Percentiles rank a stretch among this genome's conserved stretches.
phyloP scores from a whole-genome alignment of 2,888 invertebrate genomes.

The Anaspis maculata region DNA sequence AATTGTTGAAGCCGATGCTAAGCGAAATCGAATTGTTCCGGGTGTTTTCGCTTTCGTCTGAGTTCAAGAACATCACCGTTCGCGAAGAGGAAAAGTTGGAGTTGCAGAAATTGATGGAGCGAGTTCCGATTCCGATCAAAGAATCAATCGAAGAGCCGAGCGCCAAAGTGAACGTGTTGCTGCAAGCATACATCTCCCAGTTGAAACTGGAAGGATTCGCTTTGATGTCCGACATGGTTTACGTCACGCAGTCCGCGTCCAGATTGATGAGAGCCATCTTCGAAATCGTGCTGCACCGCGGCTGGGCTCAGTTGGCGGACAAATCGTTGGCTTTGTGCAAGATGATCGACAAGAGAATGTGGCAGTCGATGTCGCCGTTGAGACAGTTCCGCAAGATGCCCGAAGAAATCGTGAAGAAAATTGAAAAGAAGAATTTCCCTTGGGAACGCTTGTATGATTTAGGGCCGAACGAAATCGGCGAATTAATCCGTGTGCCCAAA shows the following conservation, averaged over 20 bases:
- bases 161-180: constrained; percentile 90
- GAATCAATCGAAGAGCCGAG: constrained; percentile 97
- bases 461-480: constrained; percentile 95
- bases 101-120: constrained; percentile 84
- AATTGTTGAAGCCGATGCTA: constrained; percentile 89
- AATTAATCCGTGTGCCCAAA: constrained; percentile 84
- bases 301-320: constrained; percentile 97
- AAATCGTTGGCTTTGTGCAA: constrained; percentile 94
- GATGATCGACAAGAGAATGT: constrained; percentile 98
- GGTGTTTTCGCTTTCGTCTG: constrained; percentile 96
- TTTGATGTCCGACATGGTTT: constrained; percentile 98
- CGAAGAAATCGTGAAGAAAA: constrained; percentile 91
- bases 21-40: constrained; percentile 96
- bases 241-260: constrained; percentile 94
- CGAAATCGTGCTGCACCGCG: constrained; percentile 80
- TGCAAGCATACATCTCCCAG: constrained; percentile 98
- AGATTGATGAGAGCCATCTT: constrained; percentile 92
- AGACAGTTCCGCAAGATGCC: constrained; percentile 97
- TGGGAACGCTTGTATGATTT: constrained; percentile 94
- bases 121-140: constrained; percentile 98
- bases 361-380: constrained; percentile 99
- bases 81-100: constrained; percentile 96
- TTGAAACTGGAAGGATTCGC: constrained; percentile 97
- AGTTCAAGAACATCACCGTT: constrained; percentile 89
- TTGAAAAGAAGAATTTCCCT: constrained; percentile 95